These are phyloP conservation scores for Percopsis omiscomaycus DNA, from an alignment of 2,797 vertebrate genomes.

Conservation along the genomic window DNA sequence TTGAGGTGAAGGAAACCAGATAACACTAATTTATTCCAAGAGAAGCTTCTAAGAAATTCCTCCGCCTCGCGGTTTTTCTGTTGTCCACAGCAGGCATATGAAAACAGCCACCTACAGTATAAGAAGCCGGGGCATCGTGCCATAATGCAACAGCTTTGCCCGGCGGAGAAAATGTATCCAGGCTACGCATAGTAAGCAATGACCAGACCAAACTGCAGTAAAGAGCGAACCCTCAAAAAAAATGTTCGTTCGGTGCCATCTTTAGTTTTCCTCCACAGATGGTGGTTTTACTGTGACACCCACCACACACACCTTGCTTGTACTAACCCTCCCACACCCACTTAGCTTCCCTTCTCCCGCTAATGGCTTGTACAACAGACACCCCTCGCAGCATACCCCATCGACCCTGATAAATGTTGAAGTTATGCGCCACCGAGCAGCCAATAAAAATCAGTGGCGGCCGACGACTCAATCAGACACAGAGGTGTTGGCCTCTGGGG, in stretches of 20 bases:
- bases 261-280: conserved; percentile 56
- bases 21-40: conserved; percentile 1
- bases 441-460: conserved; percentile 79
- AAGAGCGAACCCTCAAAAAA: conserved; percentile 41
- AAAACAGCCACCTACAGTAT: conserved; percentile 2
- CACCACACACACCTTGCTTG: conserved; percentile 15
- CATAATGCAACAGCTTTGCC: conserved; percentile 41
- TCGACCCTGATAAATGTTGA: conserved; percentile 81
- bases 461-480: conserved; percentile 71
- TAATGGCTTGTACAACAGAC: conserved; percentile 69
- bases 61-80: conserved; percentile 12
- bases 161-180: conserved; percentile 40
- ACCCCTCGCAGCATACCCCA: conserved; percentile 47
- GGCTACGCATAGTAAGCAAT: conserved; percentile 19
- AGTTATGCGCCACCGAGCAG: conserved; percentile 77
- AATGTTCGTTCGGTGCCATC: conserved; percentile 43
- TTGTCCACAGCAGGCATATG: conserved; percentile 7
- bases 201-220: conserved; percentile 37
- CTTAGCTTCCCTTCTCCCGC: conserved; percentile 39
- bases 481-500: conserved; percentile 62
- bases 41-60: background rate
- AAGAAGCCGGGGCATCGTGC: conserved; percentile 10
- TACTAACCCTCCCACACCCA: conserved; percentile 33
- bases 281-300: background rate
- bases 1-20: background rate